A percentile compares a stretch with the other conserved stretches of the same genome.
Conservation (phyloP, 1,140 invertebrate genomes). For the Calephelis virginiensis region DNA sequence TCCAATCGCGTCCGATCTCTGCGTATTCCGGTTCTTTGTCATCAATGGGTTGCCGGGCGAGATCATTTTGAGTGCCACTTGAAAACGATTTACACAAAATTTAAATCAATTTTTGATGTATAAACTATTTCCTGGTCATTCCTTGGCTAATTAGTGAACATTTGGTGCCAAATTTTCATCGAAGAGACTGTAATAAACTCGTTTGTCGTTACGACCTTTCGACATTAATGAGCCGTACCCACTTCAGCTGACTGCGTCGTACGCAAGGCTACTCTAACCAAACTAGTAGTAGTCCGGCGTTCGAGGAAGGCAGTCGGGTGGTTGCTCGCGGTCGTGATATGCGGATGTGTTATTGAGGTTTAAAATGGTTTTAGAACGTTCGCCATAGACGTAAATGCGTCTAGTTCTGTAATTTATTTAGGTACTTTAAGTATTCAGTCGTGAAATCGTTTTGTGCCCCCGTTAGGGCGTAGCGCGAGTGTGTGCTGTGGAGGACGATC, state of each 20-base stretch:
- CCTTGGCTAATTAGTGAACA: constrained; percentile 20
- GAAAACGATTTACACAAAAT: constrained; percentile 57
- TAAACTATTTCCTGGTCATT: constrained; percentile 29
- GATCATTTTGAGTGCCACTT: constrained; percentile 65
- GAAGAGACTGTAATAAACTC: constrained; percentile 48
- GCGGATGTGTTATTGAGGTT: constrained; percentile 60
- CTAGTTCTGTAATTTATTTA: constrained; percentile 29
- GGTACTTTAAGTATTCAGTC: constrained; percentile 25
- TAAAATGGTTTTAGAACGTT: constrained; percentile 65
- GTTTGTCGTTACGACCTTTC: constrained; percentile 61
- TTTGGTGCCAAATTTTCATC: constrained; percentile 25
- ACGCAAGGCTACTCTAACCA: constrained; percentile 74
- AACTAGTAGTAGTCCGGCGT: constrained; percentile 76
- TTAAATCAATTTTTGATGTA: constrained; percentile 42
- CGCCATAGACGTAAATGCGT: constrained; percentile 54
- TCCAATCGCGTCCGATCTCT: constrained; percentile 77
- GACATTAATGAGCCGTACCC: constrained; percentile 71
- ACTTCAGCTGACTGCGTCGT: constrained; percentile 81
- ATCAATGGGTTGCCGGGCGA: constrained; percentile 80
- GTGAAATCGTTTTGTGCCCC: constrained; percentile 35
- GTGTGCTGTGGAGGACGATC: constrained; percentile 46
- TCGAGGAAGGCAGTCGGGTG: constrained; percentile 58
- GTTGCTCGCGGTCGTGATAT: constrained; percentile 46
- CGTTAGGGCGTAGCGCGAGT: constrained; percentile 41
- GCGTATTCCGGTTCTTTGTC: constrained; percentile 80